phyloP scores from a whole-genome alignment of 2,888 invertebrate species.

The Drosophila flavopinicola region DNA sequence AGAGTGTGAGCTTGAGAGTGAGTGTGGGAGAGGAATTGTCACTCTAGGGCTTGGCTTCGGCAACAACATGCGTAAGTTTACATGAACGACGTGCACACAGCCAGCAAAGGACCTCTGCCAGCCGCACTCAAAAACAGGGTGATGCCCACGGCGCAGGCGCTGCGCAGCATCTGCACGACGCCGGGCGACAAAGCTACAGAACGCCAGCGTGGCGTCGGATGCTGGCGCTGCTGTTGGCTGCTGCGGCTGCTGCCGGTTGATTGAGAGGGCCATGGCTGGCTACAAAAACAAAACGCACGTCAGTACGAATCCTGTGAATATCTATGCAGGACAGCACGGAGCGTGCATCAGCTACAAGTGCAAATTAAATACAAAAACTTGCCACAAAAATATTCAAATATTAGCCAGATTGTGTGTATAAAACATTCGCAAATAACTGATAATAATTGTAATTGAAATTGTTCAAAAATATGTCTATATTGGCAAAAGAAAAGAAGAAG shows the following conservation, averaged over 20 bases:
- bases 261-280: conserved; percentile 61
- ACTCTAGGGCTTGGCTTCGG: conserved; percentile 66
- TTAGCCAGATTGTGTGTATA: not conserved
- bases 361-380: conserved; percentile 15
- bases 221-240: conserved; percentile 28
- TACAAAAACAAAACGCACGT: conserved; percentile 79
- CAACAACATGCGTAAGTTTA: conserved; percentile 31
- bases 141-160: conserved; percentile 58
- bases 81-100: conserved; percentile 12
- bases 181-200: conserved; percentile 53
- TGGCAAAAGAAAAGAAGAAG: conserved; percentile 2
- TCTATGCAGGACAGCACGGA: conserved; percentile 80
- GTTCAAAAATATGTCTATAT: not conserved
- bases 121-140: conserved; percentile 65
- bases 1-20: not conserved
- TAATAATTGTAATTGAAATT: not conserved
- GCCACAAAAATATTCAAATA: not conserved
- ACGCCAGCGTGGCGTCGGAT: conserved; percentile 11
- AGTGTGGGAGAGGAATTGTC: conserved; percentile 13
- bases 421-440: not conserved
- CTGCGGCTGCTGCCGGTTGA: conserved; percentile 24
- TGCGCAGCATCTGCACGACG: conserved; percentile 65
- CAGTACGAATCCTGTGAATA: conserved; percentile 82
- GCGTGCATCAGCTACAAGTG: conserved; percentile 44
- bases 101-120: conserved; percentile 14